These are phyloP conservation scores for Monodelphis domestica DNA, from an alignment of 2,797 vertebrate species.

Conservation along the genomic window DNA sequence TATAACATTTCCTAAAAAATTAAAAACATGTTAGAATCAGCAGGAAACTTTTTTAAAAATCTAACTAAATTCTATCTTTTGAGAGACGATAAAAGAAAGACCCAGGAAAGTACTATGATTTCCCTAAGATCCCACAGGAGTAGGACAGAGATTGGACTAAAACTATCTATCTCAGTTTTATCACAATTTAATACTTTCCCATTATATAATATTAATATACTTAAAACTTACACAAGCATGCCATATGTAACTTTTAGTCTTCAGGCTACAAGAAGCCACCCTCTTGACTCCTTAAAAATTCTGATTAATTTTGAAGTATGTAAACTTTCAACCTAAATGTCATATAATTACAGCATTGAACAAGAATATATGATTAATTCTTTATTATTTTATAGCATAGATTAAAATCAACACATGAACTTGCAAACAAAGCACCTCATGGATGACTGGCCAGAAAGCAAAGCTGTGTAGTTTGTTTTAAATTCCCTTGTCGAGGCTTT, in stretches of 20 bases:
- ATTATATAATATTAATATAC: neutral
- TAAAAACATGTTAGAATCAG: neutral
- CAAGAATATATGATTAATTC: neutral
- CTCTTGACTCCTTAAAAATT: neutral
- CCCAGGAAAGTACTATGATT: rapidly evolving
- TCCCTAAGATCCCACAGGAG: rapidly evolving
- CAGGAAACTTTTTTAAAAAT: neutral
- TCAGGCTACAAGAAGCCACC: neutral
- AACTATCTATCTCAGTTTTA: rapidly evolving
- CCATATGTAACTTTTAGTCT: neutral
- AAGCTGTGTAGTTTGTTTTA: neutral
- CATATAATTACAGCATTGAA: neutral
- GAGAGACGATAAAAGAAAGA: neutral
- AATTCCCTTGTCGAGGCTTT: neutral
- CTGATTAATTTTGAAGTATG: neutral
- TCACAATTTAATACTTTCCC: neutral
- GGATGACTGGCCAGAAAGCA: neutral
- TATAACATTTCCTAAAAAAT: neutral
- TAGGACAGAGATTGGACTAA: rapidly evolving
- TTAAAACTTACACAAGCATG: neutral
- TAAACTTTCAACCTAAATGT: neutral
- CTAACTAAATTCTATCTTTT: neutral
- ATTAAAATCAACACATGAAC: neutral
- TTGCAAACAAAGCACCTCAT: neutral
- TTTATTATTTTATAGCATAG: neutral